Evolutionary conservation across 2,888 invertebrate species (phyloP), one percentile per base, ranked within the genome.

Genomic region (Merodon equestris): DNA sequence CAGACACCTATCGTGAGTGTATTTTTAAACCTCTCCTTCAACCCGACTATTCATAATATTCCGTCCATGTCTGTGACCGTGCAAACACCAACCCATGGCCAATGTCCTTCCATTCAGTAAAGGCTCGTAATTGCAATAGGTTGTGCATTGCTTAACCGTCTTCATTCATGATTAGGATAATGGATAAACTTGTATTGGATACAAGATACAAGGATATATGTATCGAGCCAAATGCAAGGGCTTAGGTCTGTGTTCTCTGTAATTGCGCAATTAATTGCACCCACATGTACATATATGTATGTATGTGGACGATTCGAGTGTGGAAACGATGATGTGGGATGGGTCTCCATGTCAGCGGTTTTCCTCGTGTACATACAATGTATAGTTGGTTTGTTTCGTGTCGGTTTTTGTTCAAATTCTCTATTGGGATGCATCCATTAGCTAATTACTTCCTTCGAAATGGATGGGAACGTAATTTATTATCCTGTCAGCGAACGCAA

Each of bases 191-290:
- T 27, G 3, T 27, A 27, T 27, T 2, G 27, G n/a, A n/a, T n/a
- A n/a, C n/a, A n/a, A n/a, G n/a, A n/a, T n/a, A n/a, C n/a, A n/a
- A n/a, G n/a, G n/a, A n/a, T n/a, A n/a, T n/a, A n/a, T n/a, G n/a
- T n/a, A n/a, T n/a, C n/a, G n/a, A n/a, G n/a, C n/a, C n/a, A n/a
- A n/a, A 27, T 27, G 27, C 3, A 27, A 27, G 27, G 2, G 7
- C 3, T 27, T 27, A 4, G 2, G 27, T 27, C 7, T 27, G 27
- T 27, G 27, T 27, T 2, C 27, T 27, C 2, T 27, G 27, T 27
- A 79, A 79, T 70, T 79, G 74, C 70, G 70, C 68, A 74, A 79
- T 74, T 70, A 79, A 79, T 79, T 79, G 70, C 58, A 77, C 14
- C 34, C 27, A 13, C 19, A 13, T 48, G 1, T 3, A 17, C 12